Evolutionary conservation across 2,888 invertebrate species (phyloP).

Genomic region (Catocala nupta): DNA sequence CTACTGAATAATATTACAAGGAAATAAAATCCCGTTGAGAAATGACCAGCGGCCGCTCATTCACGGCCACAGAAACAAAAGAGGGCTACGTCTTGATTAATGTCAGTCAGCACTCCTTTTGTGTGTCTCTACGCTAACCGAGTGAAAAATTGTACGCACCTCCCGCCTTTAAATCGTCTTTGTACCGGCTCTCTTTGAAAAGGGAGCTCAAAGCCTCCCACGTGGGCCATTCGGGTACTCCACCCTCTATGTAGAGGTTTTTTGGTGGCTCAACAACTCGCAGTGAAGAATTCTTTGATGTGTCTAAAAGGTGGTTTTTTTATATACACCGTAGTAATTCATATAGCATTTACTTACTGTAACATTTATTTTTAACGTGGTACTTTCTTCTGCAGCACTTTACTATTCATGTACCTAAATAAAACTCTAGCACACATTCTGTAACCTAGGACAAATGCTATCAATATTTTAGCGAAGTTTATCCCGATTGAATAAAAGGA

Average conservation of each 20-base stretch:
- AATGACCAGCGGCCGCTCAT: slow-evolving; percentile 35
- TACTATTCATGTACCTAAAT: background rate
- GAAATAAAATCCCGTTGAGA: slow-evolving; percentile 24
- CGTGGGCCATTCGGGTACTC: slow-evolving; percentile 14
- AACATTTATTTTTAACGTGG: background rate
- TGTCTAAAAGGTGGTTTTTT: background rate
- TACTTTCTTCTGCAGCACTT: background rate
- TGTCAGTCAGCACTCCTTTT: slow-evolving; percentile 45
- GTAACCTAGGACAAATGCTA: slow-evolving; percentile 1
- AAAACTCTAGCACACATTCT: slow-evolving; percentile 13
- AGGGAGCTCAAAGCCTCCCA: slow-evolving; percentile 30
- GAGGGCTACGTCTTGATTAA: slow-evolving; percentile 44
- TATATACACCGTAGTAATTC: no score
- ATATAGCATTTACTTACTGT: background rate
- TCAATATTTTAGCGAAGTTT: slow-evolving; percentile 21
- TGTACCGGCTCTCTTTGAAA: slow-evolving; percentile 28
- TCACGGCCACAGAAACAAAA: slow-evolving; percentile 48
- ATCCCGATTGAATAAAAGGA: slow-evolving; percentile 28
- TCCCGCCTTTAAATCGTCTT: slow-evolving; percentile 28
- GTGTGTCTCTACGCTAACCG: slow-evolving; percentile 38
- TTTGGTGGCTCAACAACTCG: slow-evolving; percentile 25
- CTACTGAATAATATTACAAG: background rate
- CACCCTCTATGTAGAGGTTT: slow-evolving; percentile 31
- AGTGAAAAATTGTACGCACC: slow-evolving; percentile 48
- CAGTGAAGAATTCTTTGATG: slow-evolving; percentile 28